A percentile compares a stretch with the other conserved stretches of the same genome.
phyloP scores from a whole-genome alignment of 92 coral and sea anemone species.

The Actinostola sp. region DNA sequence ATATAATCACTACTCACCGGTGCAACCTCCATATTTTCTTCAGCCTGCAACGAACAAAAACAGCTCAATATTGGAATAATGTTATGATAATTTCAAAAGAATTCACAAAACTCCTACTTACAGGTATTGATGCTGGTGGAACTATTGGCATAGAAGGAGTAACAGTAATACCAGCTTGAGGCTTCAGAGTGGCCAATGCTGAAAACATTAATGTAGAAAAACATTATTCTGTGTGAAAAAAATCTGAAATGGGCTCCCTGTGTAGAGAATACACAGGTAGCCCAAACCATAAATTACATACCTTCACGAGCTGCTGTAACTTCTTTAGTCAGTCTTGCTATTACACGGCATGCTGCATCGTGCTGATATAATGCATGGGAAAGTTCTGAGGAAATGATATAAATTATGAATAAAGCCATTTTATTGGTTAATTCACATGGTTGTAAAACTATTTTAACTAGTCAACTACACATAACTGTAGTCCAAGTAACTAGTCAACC shows the following conservation, averaged over 20 bases:
- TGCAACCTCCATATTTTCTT: slow-evolving; percentile 71
- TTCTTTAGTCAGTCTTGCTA: slow-evolving; percentile 96
- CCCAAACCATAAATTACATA: slow-evolving; percentile 33
- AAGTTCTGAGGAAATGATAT: slow-evolving; percentile 57
- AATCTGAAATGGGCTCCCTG: too few relatives aligned
- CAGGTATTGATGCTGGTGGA: slow-evolving; percentile 56
- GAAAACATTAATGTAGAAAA: neutral
- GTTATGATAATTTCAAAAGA: neutral
- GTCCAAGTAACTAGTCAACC: too few relatives aligned
- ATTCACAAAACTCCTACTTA: slow-evolving; percentile 26
- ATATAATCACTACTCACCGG: slow-evolving; percentile 26
- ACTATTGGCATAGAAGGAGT: slow-evolving; percentile 39
- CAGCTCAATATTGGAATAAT: neutral
- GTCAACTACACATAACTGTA: too few relatives aligned
- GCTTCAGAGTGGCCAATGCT: slow-evolving; percentile 98
- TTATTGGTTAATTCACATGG: neutral
- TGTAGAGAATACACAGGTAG: neutral
- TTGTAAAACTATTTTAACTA: too few relatives aligned
- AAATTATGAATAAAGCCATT: neutral
- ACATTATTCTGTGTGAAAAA: neutral
- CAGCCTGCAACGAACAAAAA: slow-evolving; percentile 24
- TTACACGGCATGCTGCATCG: slow-evolving; percentile 99
- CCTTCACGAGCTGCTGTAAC: slow-evolving; percentile 99
- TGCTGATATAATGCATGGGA: slow-evolving; percentile 98
- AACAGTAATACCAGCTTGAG: slow-evolving; percentile 95